These are phyloP conservation scores for Neodon shergylaensis DNA, from an alignment of 2,113 vertebrate genomes.

Conservation along the genomic window DNA sequence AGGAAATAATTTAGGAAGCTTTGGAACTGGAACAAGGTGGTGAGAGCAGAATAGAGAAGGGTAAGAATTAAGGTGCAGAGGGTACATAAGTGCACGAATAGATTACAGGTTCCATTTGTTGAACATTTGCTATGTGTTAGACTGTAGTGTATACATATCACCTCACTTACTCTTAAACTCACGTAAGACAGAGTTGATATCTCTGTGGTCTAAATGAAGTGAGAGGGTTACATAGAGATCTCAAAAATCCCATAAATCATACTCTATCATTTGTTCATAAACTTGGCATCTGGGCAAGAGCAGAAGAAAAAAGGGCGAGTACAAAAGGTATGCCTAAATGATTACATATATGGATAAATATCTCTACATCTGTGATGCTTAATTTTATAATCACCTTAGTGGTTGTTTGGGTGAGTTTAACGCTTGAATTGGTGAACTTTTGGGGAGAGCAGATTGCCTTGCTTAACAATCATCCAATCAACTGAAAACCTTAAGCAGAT, in stretches of 20 bases:
- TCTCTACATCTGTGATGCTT: constrained; percentile 4
- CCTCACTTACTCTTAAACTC: not conserved
- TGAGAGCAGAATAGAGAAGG: not conserved
- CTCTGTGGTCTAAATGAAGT: not conserved
- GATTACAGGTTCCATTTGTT: not conserved
- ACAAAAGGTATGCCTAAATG: not conserved
- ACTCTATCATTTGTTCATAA: not conserved
- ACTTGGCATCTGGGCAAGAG: not conserved
- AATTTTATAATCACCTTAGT: not conserved
- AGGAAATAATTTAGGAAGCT: not conserved
- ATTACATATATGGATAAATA: not conserved
- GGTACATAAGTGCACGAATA: not conserved
- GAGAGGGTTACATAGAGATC: not conserved
- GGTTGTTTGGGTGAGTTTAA: not conserved
- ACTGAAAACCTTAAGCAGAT: not conserved
- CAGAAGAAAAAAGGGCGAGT: not conserved
- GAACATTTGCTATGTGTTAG: not conserved
- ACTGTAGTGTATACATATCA: not conserved
- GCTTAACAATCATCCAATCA: not conserved
- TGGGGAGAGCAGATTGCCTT: not conserved
- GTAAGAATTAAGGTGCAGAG: not conserved
- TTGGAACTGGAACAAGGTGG: not conserved
- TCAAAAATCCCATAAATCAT: not conserved
- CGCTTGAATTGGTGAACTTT: not conserved
- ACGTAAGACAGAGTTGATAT: not conserved